phyloP scores from a whole-genome alignment of 2,113 vertebrate species.

The Noturus placidus region DNA sequence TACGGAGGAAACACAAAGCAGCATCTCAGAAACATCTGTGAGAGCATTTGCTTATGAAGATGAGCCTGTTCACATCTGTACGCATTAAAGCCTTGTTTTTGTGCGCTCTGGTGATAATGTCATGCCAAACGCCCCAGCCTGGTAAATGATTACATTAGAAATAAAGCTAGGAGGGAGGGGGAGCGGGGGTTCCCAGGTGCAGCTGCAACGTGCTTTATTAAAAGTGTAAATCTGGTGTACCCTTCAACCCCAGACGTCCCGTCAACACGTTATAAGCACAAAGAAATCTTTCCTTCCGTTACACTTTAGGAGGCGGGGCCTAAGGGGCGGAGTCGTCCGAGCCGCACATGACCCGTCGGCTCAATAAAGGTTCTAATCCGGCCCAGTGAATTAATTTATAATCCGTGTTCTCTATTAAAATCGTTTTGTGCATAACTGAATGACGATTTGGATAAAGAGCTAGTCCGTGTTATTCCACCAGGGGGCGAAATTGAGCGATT shows the following conservation, averaged over 20 bases:
- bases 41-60: background rate
- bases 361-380: too few relatives aligned
- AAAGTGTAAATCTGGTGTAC: background rate
- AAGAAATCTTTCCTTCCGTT: background rate
- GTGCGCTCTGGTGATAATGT: background rate
- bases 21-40: background rate
- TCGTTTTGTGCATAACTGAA: background rate
- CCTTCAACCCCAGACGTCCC: background rate
- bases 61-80: too few relatives aligned
- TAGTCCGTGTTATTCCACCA: background rate
- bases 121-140: background rate
- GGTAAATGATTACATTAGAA: constrained; percentile 9
- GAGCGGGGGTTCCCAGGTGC: background rate
- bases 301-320: background rate
- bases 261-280: background rate
- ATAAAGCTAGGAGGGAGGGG: background rate
- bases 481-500: background rate
- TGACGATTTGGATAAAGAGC: background rate
- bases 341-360: too few relatives aligned
- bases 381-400: background rate
- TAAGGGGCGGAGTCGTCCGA: background rate
- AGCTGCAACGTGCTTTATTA: background rate
- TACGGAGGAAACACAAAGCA: constrained; percentile 21
- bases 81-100: background rate
- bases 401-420: background rate